phyloP scores from a whole-genome alignment of 2,797 vertebrate species.

The Emydoidea blandingii region DNA sequence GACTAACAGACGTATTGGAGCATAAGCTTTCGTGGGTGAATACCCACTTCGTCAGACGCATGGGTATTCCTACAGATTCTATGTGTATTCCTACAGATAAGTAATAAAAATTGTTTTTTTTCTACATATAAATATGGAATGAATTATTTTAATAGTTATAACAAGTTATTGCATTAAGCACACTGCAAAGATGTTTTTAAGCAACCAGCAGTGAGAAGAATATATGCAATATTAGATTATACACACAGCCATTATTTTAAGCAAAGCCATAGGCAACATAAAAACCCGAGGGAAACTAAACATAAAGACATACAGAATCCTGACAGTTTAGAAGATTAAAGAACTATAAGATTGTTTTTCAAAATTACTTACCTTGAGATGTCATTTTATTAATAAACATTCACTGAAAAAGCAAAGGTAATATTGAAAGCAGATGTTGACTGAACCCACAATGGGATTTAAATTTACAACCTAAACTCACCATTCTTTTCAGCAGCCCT shows the following conservation, averaged over 20 bases:
- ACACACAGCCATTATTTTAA: constrained; percentile 66
- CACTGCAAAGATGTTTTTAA: constrained; percentile 59
- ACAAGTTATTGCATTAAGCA: constrained; percentile 65
- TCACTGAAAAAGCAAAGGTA: constrained; percentile 55
- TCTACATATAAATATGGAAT: neutral
- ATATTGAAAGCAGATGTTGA: constrained; percentile 65
- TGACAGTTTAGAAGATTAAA: constrained; percentile 54
- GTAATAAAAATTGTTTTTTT: constrained; percentile 10
- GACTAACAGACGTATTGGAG: too few species aligned
- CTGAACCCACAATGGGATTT: constrained; percentile 51
- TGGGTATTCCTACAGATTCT: neutral
- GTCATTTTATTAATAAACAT: constrained; percentile 62
- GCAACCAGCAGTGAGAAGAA: constrained; percentile 48
- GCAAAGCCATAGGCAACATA: constrained; percentile 48
- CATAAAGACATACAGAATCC: constrained; percentile 50
- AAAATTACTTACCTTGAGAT: constrained; percentile 66
- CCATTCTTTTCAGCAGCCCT: constrained; percentile 90
- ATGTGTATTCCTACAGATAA: neutral
- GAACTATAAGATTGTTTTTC: constrained; percentile 44
- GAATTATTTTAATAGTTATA: constrained; percentile 40
- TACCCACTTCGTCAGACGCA: too few species aligned
- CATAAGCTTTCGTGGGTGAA: too few species aligned
- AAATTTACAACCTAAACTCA: constrained; percentile 88
- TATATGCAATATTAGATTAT: constrained; percentile 53
- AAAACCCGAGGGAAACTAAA: constrained; percentile 41